These are phyloP conservation scores for Onychostruthus taczanowskii DNA, from an alignment of 2,113 vertebrate genomes.

Conservation along the genomic window DNA sequence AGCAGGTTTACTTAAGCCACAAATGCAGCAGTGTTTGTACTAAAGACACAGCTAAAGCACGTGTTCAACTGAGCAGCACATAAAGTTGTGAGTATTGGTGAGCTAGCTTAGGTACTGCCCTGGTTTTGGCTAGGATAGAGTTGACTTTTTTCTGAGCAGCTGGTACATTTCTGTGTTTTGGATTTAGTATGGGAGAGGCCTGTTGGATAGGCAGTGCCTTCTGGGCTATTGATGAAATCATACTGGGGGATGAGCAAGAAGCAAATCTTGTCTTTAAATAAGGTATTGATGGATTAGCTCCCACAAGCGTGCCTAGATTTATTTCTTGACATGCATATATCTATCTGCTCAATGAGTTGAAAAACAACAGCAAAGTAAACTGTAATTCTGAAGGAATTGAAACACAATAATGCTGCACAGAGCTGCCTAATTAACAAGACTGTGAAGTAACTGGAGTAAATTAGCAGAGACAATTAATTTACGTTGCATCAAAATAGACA, in stretches of 20 bases:
- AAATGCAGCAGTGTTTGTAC: background rate
- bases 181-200: background rate
- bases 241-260: background rate
- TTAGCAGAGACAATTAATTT: constrained; percentile 30
- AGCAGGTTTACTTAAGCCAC: background rate
- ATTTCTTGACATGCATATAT: background rate
- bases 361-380: background rate
- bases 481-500: background rate
- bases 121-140: background rate
- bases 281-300: background rate
- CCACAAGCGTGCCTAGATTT: background rate
- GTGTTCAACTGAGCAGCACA: accelerated
- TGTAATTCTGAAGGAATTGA: background rate
- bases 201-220: background rate
- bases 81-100: background rate
- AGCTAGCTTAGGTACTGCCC: background rate
- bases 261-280: background rate
- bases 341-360: background rate
- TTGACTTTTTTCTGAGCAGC: background rate
- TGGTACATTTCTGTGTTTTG: background rate
- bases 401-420: background rate
- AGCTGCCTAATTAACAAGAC: constrained; percentile 39
- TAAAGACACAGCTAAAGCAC: background rate
- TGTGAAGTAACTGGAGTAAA: background rate
- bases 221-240: background rate